Evolutionary conservation across 2,888 invertebrate genomes (phyloP).

Genomic region (Acleris emargana): DNA sequence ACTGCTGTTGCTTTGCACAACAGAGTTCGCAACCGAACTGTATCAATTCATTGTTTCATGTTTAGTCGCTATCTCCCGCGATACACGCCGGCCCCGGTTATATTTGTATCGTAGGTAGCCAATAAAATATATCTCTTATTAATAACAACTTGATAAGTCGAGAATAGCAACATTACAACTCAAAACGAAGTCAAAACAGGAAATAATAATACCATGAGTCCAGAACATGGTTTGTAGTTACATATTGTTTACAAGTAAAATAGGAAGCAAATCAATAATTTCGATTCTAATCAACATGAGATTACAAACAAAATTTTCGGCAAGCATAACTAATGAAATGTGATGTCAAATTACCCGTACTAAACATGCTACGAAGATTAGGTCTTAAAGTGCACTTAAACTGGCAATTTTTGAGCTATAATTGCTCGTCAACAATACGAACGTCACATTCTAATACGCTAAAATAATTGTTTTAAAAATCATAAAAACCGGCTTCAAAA

Average conservation of each 20-base stretch:
- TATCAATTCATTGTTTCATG: slow-evolving; percentile 11
- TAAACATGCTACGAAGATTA: no score
- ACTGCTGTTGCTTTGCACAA: slow-evolving; percentile 21
- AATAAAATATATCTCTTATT: slow-evolving; percentile 19
- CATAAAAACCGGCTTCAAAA: no score
- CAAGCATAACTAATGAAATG: no score
- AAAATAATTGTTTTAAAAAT: no score
- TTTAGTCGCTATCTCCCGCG: slow-evolving; percentile 14
- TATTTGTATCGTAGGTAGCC: slow-evolving; percentile 21
- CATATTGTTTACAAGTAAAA: slow-evolving; percentile 1
- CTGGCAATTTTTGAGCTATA: no score
- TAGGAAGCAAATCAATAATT: slow-evolving; percentile 8
- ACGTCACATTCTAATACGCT: no score
- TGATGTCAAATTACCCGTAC: no score
- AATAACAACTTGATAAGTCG: slow-evolving; percentile 27
- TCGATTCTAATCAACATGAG: not conserved
- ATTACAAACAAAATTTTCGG: no score
- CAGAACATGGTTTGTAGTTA: not conserved
- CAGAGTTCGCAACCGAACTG: slow-evolving; percentile 10
- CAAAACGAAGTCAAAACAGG: slow-evolving; percentile 23
- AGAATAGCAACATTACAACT: not conserved
- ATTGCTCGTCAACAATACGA: no score
- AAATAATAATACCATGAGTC: slow-evolving; percentile 5
- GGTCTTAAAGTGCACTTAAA: no score
- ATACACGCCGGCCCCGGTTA: slow-evolving; percentile 15